Evolutionary conservation across 2,888 invertebrate genomes (phyloP).

Genomic region (Arrhopalites spinosus): DNA sequence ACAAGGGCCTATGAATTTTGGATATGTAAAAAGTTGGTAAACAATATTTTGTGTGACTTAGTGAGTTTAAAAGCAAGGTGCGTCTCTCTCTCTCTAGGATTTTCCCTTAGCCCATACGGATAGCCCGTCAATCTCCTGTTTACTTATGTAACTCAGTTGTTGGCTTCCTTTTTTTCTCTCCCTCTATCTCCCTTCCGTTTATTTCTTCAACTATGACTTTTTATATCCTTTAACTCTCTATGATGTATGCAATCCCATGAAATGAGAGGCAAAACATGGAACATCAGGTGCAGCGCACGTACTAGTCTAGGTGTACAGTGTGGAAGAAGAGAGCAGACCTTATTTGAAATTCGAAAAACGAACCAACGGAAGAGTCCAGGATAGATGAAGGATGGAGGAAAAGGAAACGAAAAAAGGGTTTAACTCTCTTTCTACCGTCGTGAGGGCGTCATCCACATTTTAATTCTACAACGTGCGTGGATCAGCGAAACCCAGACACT

Average conservation of each 20-base stretch:
- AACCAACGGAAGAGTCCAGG: conserved; percentile 22
- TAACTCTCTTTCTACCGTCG: background rate
- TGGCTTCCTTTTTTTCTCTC: conserved; percentile 23
- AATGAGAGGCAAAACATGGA: background rate
- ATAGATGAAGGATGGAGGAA: conserved; percentile 18
- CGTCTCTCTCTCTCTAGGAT: background rate
- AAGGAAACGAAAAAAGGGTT: conserved; percentile 17
- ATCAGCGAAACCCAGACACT: background rate
- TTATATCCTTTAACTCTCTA: background rate
- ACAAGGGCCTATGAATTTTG: no score
- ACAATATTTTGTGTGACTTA: conserved; percentile 20
- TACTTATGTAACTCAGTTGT: conserved; percentile 23
- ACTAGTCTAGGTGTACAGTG: background rate
- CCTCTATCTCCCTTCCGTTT: conserved; percentile 22
- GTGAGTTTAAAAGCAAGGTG: background rate
- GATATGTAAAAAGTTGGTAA: no score
- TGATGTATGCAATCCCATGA: conserved; percentile 18
- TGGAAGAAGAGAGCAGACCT: background rate
- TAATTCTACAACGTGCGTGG: conserved; percentile 16
- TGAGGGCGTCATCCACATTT: conserved; percentile 25
- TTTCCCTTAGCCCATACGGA: background rate
- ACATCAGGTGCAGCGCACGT: conserved; percentile 20
- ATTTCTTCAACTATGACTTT: conserved; percentile 11
- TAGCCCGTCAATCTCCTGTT: conserved; percentile 18
- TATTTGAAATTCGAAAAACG: conserved; percentile 13